Conservation (phyloP, 2,888 invertebrate genomes). For the Platypus cylindrus region DNA sequence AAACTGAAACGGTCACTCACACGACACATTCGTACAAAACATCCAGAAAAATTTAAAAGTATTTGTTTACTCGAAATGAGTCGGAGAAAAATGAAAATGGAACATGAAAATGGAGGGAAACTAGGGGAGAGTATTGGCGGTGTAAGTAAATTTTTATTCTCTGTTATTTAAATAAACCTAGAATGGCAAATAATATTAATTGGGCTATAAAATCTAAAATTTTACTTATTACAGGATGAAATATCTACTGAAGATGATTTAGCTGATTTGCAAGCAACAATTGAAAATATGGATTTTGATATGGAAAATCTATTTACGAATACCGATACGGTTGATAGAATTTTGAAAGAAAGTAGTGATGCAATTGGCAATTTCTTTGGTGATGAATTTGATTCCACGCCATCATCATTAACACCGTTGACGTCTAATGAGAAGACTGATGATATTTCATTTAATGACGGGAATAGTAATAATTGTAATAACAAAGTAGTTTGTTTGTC, state of each 20-base stretch:
- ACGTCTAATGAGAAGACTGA: slow-evolving; percentile 9
- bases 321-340: slow-evolving; percentile 18
- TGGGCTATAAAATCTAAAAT: background rate
- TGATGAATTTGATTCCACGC: no score
- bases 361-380: slow-evolving; percentile 19
- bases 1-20: slow-evolving; percentile 29
- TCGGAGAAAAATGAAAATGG: slow-evolving; percentile 6
- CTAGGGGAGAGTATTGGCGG: background rate
- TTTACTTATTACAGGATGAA: background rate
- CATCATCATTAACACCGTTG: no score
- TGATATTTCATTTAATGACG: background rate
- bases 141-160: background rate
- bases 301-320: slow-evolving; percentile 20
- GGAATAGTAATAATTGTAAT: slow-evolving; percentile 11
- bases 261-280: slow-evolving; percentile 20
- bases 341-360: slow-evolving; percentile 20
- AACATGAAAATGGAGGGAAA: background rate
- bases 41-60: slow-evolving; percentile 20
- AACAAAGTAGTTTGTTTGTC: slow-evolving; percentile 27
- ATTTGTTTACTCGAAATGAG: slow-evolving; percentile 5
- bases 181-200: background rate
- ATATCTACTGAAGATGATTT: slow-evolving; percentile 8
- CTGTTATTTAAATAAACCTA: background rate
- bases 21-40: slow-evolving; percentile 28
- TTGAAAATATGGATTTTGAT: slow-evolving; percentile 25